Percentiles rank a stretch among this genome's conserved stretches.
Evolutionary conservation across 2,888 invertebrate genomes (phyloP).

Genomic region (Dasypolia templi): DNA sequence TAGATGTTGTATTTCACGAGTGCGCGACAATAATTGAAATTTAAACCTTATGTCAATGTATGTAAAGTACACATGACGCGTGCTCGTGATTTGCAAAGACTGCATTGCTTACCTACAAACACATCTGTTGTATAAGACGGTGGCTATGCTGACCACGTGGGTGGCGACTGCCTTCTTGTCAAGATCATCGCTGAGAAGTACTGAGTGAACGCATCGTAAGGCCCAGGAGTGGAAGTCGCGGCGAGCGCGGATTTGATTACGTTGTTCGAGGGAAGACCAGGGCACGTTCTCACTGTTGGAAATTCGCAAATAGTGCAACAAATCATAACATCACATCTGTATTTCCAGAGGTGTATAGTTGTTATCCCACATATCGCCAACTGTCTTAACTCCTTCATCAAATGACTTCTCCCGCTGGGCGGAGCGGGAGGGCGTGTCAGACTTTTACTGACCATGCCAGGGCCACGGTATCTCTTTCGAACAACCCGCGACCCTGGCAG

Average conservation of each 20-base stretch:
- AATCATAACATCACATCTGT: too few species aligned
- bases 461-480: too few species aligned
- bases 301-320: not conserved
- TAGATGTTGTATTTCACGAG: not conserved
- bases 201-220: constrained; percentile 80
- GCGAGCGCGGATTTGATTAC: constrained; percentile 87
- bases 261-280: constrained; percentile 89
- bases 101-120: constrained; percentile 74
- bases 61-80: not conserved
- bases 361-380: too few species aligned
- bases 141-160: constrained; percentile 73
- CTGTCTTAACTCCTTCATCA: too few species aligned
- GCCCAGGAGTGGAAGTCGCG: constrained; percentile 91
- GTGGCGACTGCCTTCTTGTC: constrained; percentile 69
- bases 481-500: too few species aligned
- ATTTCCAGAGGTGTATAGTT: too few species aligned
- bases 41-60: not conserved
- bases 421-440: too few species aligned
- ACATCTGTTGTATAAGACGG: constrained; percentile 77
- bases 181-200: constrained; percentile 75
- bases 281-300: constrained; percentile 85
- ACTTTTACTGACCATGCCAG: too few species aligned
- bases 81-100: not conserved
- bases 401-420: too few species aligned
- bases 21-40: not conserved